Percentiles rank a stretch among this genome's conserved stretches.
These are phyloP conservation scores for Alloscopus bannaensis DNA, from an alignment of 2,888 invertebrate genomes.

Conservation along the genomic window DNA sequence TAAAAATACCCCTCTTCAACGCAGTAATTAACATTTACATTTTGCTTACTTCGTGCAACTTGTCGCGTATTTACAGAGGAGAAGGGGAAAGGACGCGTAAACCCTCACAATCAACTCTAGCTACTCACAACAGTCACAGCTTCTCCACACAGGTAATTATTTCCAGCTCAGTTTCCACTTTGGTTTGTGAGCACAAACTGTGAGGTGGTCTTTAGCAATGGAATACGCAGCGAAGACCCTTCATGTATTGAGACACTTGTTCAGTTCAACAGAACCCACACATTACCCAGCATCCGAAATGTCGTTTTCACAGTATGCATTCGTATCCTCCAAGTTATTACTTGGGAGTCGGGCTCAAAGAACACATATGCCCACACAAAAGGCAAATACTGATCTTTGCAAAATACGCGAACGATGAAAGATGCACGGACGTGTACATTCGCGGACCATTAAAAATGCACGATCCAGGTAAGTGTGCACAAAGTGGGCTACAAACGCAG, in stretches of 20 bases:
- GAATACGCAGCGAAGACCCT: neutral
- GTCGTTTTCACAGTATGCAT: slow-evolving; percentile 7
- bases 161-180: no score
- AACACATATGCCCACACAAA: neutral
- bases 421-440: neutral
- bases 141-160: no score
- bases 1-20: no score
- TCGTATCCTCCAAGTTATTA: slow-evolving; percentile 23
- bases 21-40: no score
- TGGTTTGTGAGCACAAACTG: no score
- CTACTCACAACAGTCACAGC: no score
- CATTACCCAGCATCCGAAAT: slow-evolving; percentile 23
- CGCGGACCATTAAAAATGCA: slow-evolving; percentile 22
- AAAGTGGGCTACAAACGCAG: neutral
- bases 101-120: no score
- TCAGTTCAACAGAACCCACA: slow-evolving; percentile 46
- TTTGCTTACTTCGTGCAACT: no score
- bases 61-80: no score
- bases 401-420: neutral
- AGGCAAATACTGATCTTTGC: slow-evolving; percentile 6
- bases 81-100: no score
- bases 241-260: slow-evolving; percentile 33
- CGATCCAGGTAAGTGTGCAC: slow-evolving; percentile 19
- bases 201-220: no score
- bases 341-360: no score